These are phyloP conservation scores for Therioaphis trifolii DNA, from an alignment of 2,888 invertebrate genomes.

Conservation along the genomic window DNA sequence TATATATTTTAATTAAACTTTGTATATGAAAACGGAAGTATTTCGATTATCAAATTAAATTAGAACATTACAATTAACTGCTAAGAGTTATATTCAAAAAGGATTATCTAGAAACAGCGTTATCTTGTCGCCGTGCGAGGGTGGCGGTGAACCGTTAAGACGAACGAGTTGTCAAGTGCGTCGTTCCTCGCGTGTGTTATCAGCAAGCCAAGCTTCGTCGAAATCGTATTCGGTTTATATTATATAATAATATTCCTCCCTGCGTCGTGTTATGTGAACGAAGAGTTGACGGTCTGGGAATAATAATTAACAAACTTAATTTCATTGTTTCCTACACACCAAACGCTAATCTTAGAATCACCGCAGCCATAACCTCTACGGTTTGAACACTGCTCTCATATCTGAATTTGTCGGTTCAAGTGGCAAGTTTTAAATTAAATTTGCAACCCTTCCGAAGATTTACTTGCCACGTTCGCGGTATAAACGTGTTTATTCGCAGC, in stretches of 20 bases:
- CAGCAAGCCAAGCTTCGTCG: constrained; percentile 41
- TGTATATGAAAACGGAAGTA: constrained; percentile 16
- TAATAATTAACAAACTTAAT: constrained; percentile 61
- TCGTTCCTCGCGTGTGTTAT: constrained; percentile 32
- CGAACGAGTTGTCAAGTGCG: constrained; percentile 52
- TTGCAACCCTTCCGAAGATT: neutral
- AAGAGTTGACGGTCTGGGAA: constrained; percentile 51
- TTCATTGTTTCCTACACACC: constrained; percentile 54
- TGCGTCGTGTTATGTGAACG: neutral
- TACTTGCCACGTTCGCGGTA: neutral
- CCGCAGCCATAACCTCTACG: constrained; percentile 29
- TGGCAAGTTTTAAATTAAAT: constrained; percentile 61
- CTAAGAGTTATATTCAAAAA: constrained; percentile 25
- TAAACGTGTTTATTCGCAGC: neutral
- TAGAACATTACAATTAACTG: constrained; percentile 38
- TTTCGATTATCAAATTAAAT: constrained; percentile 8
- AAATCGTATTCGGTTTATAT: constrained; percentile 43
- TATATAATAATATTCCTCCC: constrained; percentile 37
- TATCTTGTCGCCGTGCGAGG: constrained; percentile 31
- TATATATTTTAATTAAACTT: constrained; percentile 6
- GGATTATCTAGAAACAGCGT: constrained; percentile 34
- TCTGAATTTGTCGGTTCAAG: constrained; percentile 57
- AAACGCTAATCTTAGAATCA: constrained; percentile 54
- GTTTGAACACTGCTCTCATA: constrained; percentile 32
- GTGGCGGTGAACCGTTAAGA: constrained; percentile 33